Conservation (phyloP, 2,888 invertebrate species). For the Ctena decussata region DNA sequence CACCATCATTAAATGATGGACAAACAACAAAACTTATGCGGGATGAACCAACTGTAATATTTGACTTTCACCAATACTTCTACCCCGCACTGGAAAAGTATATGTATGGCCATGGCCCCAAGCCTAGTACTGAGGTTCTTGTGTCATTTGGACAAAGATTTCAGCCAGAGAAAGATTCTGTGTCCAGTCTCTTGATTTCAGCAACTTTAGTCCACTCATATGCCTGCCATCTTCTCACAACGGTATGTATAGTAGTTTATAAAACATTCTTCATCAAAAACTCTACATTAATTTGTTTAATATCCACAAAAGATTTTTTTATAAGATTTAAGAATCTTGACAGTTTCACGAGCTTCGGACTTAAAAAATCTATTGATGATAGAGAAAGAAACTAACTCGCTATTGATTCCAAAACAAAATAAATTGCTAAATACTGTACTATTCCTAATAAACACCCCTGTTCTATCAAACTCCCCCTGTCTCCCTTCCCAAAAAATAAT, state of each 20-base stretch:
- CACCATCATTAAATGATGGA: conserved; percentile 50
- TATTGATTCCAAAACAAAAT: too few relatives aligned
- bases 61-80: conserved; percentile 69
- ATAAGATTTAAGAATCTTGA: too few relatives aligned
- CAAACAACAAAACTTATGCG: conserved; percentile 66
- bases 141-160: conserved; percentile 77
- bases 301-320: too few relatives aligned
- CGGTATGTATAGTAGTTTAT: conserved; percentile 64
- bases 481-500: too few relatives aligned
- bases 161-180: conserved; percentile 46
- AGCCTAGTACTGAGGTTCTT: conserved; percentile 69
- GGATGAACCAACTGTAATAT: conserved; percentile 66
- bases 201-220: conserved; percentile 64
- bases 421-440: too few relatives aligned
- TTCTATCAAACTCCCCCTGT: too few relatives aligned
- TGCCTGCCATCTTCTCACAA: conserved; percentile 60
- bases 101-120: conserved; percentile 45
- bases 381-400: too few relatives aligned
- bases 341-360: too few relatives aligned
- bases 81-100: conserved; percentile 60
- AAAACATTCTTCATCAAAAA: too few relatives aligned
- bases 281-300: too few relatives aligned
- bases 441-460: too few relatives aligned
- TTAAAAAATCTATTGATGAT: too few relatives aligned
- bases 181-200: conserved; percentile 69